Base-by-base conservation (phyloP, 2,888 invertebrate genomes). In the Busseola fusca region DNA sequence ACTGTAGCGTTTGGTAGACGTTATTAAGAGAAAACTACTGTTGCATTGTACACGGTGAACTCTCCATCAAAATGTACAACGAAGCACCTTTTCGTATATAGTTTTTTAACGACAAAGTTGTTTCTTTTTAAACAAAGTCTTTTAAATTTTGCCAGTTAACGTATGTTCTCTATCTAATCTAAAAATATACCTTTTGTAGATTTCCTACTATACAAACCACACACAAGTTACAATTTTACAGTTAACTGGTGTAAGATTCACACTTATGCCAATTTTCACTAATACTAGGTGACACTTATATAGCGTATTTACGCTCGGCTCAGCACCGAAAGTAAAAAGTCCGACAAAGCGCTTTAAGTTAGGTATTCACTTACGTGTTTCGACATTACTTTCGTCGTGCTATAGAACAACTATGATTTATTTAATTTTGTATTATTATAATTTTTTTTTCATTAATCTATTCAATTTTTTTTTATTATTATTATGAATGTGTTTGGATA, bases 1-100 rank as follows among this genome's bases (percentile, higher is more conserved):
- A 88, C 96, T 96, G 90, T 65, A 74, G 54, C 57, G 62, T 63
- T 67, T 30, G 16, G 16, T 14, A 69, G 62, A 65, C 27, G 52
- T 45, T 74, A 74, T 40, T 21, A 50, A n/a, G 10, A 50, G 3
- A 1, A 48, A 48, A 48, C 21, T 9, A 48, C 45, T 21, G 21
- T 9, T 21, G 21, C 9, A n/a, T 34, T 5, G 7, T 0, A 34
- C 10, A 50, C 48, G 12, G 10, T 4, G n/a, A n/a, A n/a, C n/a
- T n/a, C 12, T 50, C n/a, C n/a, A n/a, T 50, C 21, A 50, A 70
- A 70, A 70, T 57, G 6, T 37, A 69, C 18, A 57, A 45, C 30
- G 10, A n/a, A n/a, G n/a, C 25, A 10, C 1, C 5, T 48, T 48
- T 45, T 45, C 14, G 27, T 27, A 45, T 62, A 3, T n/a, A 4